Conservation (phyloP, 2,113 vertebrate genomes). For the Ochotona curzoniae region DNA sequence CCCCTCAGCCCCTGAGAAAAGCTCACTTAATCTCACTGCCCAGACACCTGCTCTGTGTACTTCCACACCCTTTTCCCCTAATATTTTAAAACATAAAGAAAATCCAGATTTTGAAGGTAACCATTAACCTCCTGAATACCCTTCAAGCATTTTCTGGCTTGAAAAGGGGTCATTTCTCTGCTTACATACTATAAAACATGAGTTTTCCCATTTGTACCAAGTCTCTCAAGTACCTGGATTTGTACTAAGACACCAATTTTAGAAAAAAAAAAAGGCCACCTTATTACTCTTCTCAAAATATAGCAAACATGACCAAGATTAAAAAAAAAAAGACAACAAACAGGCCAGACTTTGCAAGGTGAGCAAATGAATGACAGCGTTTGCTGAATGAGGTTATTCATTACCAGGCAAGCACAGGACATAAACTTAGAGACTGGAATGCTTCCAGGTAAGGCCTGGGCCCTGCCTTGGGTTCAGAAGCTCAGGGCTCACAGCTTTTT, state of each 20-base stretch:
- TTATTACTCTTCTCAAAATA: slow-evolving; percentile 38
- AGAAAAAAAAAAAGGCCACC: slow-evolving; percentile 21
- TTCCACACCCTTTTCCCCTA: not conserved
- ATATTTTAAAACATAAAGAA: not conserved
- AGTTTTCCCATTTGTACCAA: not conserved
- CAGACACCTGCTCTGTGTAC: not conserved
- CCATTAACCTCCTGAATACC: not conserved
- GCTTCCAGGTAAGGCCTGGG: slow-evolving; percentile 32
- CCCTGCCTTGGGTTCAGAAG: slow-evolving; percentile 42
- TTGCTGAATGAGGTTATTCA: slow-evolving; percentile 72
- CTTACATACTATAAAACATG: not conserved
- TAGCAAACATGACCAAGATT: slow-evolving; percentile 17
- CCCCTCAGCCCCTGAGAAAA: too few species aligned
- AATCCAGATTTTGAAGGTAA: not conserved
- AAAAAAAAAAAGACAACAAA: slow-evolving; percentile 1
- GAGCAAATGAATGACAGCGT: not conserved
- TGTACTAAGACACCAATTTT: slow-evolving; percentile 37
- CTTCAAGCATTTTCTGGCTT: not conserved
- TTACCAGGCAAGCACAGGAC: not conserved
- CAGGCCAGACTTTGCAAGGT: slow-evolving; percentile 34
- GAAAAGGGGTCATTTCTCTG: not conserved
- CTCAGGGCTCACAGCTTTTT: not conserved
- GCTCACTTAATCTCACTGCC: too few species aligned
- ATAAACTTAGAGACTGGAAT: not conserved
- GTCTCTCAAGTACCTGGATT: not conserved